A percentile compares a stretch with the other conserved stretches of the same genome.
phyloP scores from a whole-genome alignment of 2,888 invertebrate species.

The Pristionchus entomophagus region DNA sequence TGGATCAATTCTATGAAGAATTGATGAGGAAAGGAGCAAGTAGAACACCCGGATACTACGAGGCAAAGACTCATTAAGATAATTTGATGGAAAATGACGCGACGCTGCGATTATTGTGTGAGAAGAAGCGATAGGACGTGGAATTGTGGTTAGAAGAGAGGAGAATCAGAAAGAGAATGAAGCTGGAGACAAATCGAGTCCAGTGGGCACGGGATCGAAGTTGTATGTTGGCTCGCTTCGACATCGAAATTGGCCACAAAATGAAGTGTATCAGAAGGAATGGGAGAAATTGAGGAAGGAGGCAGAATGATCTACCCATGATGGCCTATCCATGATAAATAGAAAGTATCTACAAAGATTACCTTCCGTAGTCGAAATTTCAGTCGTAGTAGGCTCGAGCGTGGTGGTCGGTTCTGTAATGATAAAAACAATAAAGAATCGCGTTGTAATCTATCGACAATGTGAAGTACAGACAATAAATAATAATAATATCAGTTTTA shows the following conservation, averaged over 20 bases:
- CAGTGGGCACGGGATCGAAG: constrained; percentile 35
- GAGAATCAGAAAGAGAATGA: constrained; percentile 26
- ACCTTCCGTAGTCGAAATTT: no score
- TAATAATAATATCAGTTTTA: no score
- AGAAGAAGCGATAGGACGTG: constrained; percentile 9
- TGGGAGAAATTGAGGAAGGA: constrained; percentile 28
- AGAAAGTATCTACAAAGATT: no score
- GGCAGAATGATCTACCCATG: constrained; percentile 8
- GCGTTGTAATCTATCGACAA: no score
- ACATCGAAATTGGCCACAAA: not conserved
- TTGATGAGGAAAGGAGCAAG: constrained; percentile 23
- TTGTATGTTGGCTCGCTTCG: constrained; percentile 7
- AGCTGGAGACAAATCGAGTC: constrained; percentile 26
- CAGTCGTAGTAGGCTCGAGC: not conserved
- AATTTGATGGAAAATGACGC: constrained; percentile 4
- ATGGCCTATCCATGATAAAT: no score
- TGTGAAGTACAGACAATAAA: no score
- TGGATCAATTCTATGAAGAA: constrained; percentile 23
- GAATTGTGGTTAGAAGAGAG: constrained; percentile 40
- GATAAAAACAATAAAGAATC: no score
- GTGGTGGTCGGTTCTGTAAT: no score
- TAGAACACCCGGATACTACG: not conserved
- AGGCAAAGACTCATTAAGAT: constrained; percentile 1
- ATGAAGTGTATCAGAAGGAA: not conserved
- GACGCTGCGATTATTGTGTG: not conserved